phyloP scores from a whole-genome alignment of 2,888 invertebrate genomes.

The Crocallis elinguaria region DNA sequence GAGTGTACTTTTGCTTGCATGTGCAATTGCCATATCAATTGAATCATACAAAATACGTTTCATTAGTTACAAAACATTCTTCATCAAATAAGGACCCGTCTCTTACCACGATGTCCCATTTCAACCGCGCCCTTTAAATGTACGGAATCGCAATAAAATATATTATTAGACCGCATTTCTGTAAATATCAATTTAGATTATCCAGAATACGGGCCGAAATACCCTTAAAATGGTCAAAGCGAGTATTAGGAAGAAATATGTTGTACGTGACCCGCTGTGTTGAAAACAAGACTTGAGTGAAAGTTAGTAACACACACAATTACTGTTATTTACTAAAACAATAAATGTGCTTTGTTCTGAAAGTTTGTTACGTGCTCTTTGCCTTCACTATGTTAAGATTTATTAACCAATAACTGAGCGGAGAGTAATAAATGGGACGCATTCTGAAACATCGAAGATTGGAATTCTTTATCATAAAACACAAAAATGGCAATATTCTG shows the following conservation, averaged over 20 bases:
- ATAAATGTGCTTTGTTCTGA: slow-evolving; percentile 23
- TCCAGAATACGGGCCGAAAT: slow-evolving; percentile 44
- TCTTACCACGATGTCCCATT: slow-evolving; percentile 8
- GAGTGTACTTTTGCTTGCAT: too few species aligned
- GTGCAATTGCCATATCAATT: too few species aligned
- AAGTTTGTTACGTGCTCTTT: slow-evolving; percentile 17
- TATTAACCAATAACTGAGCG: slow-evolving; percentile 18
- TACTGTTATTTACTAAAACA: slow-evolving; percentile 30
- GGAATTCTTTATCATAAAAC: too few species aligned
- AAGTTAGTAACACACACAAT: slow-evolving; percentile 43
- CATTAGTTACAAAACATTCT: background rate
- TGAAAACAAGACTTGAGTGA: slow-evolving; percentile 46
- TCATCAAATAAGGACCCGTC: slow-evolving; percentile 1
- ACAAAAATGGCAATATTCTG: too few species aligned
- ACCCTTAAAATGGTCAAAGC: slow-evolving; percentile 49
- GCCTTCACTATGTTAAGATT: slow-evolving; percentile 14
- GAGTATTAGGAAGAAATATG: slow-evolving; percentile 68
- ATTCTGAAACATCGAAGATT: background rate
- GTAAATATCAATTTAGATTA: slow-evolving; percentile 25
- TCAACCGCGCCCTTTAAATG: background rate
- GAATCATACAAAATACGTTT: too few species aligned
- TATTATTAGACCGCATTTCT: slow-evolving; percentile 20
- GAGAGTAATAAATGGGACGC: slow-evolving; percentile 7
- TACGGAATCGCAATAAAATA: slow-evolving; percentile 22
- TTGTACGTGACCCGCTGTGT: slow-evolving; percentile 56